Conservation (phyloP, 2,113 vertebrate genomes). For the Prunella fulvescens region DNA sequence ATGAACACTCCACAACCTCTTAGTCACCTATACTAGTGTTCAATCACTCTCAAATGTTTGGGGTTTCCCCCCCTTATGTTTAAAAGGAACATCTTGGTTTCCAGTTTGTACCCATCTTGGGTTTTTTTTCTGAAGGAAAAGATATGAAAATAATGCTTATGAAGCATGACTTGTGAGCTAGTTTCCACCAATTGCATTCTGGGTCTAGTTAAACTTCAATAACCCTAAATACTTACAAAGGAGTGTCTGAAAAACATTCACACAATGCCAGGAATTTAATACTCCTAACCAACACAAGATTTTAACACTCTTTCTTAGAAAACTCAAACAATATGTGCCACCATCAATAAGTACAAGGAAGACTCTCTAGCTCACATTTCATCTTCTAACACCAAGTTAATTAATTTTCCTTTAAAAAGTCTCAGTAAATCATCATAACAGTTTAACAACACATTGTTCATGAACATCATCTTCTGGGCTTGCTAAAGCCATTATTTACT, state of each 20-base stretch:
- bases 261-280: slow-evolving; percentile 27
- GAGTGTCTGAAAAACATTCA: not conserved
- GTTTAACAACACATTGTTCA: slow-evolving; percentile 10
- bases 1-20: not conserved
- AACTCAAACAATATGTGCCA: not conserved
- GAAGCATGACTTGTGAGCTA: not conserved
- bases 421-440: not conserved
- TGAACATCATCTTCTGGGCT: not conserved
- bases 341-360: not conserved
- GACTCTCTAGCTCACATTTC: not conserved
- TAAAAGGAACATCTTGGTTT: not conserved
- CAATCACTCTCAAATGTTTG: not conserved
- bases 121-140: not conserved
- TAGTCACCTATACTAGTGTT: not conserved
- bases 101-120: not conserved
- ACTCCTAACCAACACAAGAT: not conserved
- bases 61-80: accelerated
- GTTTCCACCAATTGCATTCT: not conserved
- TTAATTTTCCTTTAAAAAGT: not conserved
- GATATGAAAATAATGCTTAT: not conserved
- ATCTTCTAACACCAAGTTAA: not conserved
- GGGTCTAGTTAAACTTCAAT: not conserved
- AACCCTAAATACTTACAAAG: slow-evolving; percentile 1
- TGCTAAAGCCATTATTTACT: not conserved
- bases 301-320: not conserved